phyloP scores from a whole-genome alignment of 2,113 vertebrate species.

The Mus spicilegus region DNA sequence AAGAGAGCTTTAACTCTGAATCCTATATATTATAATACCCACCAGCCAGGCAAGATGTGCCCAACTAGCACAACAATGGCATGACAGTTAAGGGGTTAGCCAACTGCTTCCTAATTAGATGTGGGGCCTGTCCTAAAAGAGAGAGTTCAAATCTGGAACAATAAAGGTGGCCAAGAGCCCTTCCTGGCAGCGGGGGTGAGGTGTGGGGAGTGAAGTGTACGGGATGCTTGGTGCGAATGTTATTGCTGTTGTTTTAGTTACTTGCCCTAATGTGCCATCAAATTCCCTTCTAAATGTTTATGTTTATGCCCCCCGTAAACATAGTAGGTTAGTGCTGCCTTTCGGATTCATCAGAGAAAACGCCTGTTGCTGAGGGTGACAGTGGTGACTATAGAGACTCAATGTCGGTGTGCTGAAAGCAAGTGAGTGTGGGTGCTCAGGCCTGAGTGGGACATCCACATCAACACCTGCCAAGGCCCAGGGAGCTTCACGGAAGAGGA shows the following conservation, averaged over 20 bases:
- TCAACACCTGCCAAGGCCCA: neutral
- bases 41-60: neutral
- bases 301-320: neutral
- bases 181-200: neutral
- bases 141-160: neutral
- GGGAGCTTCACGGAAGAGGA: too few relatives aligned
- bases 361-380: neutral
- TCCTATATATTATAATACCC: neutral
- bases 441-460: neutral
- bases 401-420: neutral
- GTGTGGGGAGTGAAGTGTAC: too few relatives aligned
- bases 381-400: neutral
- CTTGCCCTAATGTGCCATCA: neutral
- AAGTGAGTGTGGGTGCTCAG: neutral
- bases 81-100: neutral
- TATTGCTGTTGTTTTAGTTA: neutral
- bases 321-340: neutral
- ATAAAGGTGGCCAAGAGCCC: neutral
- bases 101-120: neutral
- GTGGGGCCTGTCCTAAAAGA: neutral
- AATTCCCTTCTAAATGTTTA: neutral
- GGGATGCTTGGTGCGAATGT: neutral
- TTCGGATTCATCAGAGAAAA: neutral
- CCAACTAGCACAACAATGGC: neutral
- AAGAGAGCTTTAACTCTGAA: neutral